Evolutionary conservation across 2,113 vertebrate genomes (phyloP).

Genomic region (Chaetodon auriga): DNA sequence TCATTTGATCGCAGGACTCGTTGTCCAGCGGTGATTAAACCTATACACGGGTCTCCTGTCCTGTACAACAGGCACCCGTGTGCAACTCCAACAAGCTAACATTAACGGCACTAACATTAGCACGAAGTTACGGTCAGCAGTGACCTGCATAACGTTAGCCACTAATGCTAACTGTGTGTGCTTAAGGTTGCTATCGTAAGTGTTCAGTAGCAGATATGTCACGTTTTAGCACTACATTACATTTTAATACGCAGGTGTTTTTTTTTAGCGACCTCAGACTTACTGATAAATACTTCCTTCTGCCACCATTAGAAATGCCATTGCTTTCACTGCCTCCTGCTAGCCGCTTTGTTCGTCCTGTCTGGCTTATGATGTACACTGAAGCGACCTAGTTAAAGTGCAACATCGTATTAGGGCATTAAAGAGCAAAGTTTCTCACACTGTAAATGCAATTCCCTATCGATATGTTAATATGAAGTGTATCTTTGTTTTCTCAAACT

Average conservation of each 20-base stretch:
- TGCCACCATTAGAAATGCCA: not conserved
- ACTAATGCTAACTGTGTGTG: not conserved
- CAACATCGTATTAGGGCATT: not conserved
- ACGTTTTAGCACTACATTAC: not conserved
- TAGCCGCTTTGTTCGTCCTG: conserved; percentile 34
- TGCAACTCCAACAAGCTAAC: conserved; percentile 53
- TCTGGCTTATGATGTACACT: not conserved
- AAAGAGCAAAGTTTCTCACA: not conserved
- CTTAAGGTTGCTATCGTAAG: not conserved
- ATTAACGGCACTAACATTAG: conserved; percentile 45
- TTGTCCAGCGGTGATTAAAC: conserved; percentile 51
- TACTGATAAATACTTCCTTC: not conserved
- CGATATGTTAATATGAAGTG: not conserved
- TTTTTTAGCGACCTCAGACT: not conserved
- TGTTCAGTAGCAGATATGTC: not conserved
- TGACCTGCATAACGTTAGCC: conserved; percentile 12
- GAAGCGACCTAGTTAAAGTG: conserved; percentile 17
- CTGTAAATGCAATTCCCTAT: not conserved
- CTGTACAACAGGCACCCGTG: conserved; percentile 11
- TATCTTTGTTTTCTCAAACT: not conserved
- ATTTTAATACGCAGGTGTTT: not conserved
- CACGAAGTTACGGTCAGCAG: conserved; percentile 25
- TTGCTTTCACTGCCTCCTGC: not conserved
- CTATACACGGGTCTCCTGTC: not conserved
- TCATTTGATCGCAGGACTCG: conserved; percentile 63